Evolutionary conservation across 1,140 invertebrate species (phyloP).

Genomic region (silkworm (Bombyx mori)): DNA sequence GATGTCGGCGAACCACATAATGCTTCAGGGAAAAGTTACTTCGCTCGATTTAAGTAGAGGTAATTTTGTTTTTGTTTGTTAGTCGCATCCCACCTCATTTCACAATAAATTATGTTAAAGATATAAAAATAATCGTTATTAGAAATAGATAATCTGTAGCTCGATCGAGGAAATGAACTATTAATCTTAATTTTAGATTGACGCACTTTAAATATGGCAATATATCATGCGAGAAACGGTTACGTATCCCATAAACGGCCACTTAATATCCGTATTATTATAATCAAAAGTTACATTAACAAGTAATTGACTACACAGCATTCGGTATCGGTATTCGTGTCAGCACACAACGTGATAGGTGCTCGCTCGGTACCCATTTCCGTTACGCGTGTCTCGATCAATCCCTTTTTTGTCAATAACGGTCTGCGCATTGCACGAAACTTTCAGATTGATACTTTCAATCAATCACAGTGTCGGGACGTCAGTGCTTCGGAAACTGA

Average conservation of each 20-base stretch:
- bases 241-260: slow-evolving; percentile 22
- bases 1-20: slow-evolving; percentile 84
- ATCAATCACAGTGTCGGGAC: slow-evolving; percentile 57
- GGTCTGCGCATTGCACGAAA: slow-evolving; percentile 56
- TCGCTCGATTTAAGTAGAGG: slow-evolving; percentile 94
- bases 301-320: slow-evolving; percentile 56
- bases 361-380: slow-evolving; percentile 57
- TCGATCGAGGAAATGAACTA: slow-evolving; percentile 3
- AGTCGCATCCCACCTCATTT: no score
- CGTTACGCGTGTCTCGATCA: slow-evolving; percentile 62
- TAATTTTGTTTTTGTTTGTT: slow-evolving; percentile 54
- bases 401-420: slow-evolving; percentile 66
- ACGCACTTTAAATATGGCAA: slow-evolving; percentile 6
- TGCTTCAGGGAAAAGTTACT: slow-evolving; percentile 94
- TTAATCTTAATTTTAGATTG: slow-evolving; percentile 10
- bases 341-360: slow-evolving; percentile 57
- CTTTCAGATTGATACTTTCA: slow-evolving; percentile 62
- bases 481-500: slow-evolving; percentile 51
- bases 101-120: no score
- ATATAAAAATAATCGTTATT: no score
- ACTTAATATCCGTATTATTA: slow-evolving; percentile 38
- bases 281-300: slow-evolving; percentile 37
- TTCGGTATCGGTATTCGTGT: slow-evolving; percentile 61
- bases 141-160: no score
- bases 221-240: slow-evolving; percentile 23